Base-by-base conservation (phyloP, 2,113 vertebrate genomes). In the Alces alces region DNA sequence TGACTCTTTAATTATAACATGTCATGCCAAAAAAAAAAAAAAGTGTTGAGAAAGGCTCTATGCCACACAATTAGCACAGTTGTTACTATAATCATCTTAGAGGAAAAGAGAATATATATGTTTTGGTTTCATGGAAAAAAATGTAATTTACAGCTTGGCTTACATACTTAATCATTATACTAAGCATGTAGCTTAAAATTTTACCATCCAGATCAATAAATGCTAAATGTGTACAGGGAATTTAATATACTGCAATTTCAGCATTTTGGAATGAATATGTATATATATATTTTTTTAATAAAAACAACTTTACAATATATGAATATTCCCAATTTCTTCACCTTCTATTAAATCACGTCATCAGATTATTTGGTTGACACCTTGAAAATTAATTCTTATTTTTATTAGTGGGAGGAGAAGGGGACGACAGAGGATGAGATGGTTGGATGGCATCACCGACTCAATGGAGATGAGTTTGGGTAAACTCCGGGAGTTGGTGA, bases 121-220 rank as follows among this genome's bases (percentile, higher is more conserved):
- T 61, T 76, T 50, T 15, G 17, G 6, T 84, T 57, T 87, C 84
- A 21, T 60, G 45, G 21, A 84, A 83, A 93, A 33, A 89, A 23
- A 43, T 33, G 1, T 87, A 64, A 91, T 97, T 93, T 96, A 92
- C 30, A 94, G 66, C 11, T 92, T 92, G 54, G 12, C 33, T 92
- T 93, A 93, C 45, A 33, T 47, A 93, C 28, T 93, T 95, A 92
- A 57, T 92, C 73, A 79, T 64, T 45, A 64, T 52, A 7, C 7
- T 97, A 25, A 93, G 54, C 0, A 8, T 95, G 11, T 39, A 95
- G 19, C 39, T 96, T 80, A 45, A 86, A 87, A 97, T 84, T 88
- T 57, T 94, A 86, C 45, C 83, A 47, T 79, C 50, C 45, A 64
- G 6, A 95, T 95, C 43, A 96, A 52, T n/a, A 92, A 88, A 30